Conservation (phyloP, 2,797 vertebrate genomes). For the Gallinago solitaria region DNA sequence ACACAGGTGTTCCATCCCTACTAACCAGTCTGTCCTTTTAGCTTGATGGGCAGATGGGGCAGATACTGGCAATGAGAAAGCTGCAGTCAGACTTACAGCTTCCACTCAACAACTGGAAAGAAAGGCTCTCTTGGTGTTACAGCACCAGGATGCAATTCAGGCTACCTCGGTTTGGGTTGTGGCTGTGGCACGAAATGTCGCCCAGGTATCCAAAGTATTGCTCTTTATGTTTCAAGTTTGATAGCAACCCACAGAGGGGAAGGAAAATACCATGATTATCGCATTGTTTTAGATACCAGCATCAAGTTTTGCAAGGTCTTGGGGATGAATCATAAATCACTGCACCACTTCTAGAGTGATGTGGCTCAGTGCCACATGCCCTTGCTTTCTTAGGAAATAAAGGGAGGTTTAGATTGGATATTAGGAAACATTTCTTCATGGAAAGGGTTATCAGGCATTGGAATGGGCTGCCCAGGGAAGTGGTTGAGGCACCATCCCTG, state of each 20-base stretch:
- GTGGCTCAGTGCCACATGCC: neutral
- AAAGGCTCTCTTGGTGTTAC: neutral
- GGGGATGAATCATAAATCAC: neutral
- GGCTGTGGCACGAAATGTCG: neutral
- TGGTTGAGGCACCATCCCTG: too few relatives aligned
- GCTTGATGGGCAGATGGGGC: neutral
- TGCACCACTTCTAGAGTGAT: neutral
- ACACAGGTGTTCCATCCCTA: fast-evolving
- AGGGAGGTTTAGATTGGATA: too few relatives aligned
- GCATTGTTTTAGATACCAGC: neutral
- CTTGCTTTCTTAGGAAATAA: neutral
- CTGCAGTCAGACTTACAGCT: neutral
- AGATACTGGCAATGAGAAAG: neutral
- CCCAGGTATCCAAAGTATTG: neutral
- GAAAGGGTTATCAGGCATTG: too few relatives aligned
- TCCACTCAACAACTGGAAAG: neutral
- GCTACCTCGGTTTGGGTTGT: neutral
- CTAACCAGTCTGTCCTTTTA: neutral
- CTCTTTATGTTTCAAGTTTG: neutral
- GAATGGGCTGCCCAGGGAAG: too few relatives aligned
- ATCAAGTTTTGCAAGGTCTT: neutral
- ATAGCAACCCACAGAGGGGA: neutral
- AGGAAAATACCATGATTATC: neutral
- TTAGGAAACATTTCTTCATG: too few relatives aligned
- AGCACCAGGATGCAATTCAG: neutral